A percentile compares a stretch with the other conserved stretches of the same genome.
Conservation (phyloP, 2,797 vertebrate species). For the Protonibea diacanthus region DNA sequence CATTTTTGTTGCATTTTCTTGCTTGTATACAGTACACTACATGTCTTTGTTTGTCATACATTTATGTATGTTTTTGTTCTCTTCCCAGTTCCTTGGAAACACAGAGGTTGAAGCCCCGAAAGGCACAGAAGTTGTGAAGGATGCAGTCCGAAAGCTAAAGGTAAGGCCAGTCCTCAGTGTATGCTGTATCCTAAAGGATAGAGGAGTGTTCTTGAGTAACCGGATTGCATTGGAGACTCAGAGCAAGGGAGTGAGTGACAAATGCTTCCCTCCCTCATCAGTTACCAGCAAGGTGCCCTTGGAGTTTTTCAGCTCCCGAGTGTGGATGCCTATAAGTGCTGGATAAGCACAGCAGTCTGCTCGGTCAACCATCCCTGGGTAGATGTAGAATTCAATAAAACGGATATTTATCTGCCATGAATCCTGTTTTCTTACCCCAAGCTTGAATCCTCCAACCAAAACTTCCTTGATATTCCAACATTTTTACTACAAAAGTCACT, state of each 20-base stretch:
- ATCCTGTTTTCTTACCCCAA: constrained; percentile 9
- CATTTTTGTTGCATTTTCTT: neutral
- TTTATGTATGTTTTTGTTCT: constrained; percentile 10
- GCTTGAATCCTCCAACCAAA: neutral
- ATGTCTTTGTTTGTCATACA: neutral
- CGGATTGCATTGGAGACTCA: constrained; percentile 27
- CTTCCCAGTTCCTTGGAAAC: constrained; percentile 93
- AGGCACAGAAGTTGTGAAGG: constrained; percentile 97
- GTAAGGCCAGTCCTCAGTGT: constrained; percentile 79
- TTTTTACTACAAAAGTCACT: neutral
- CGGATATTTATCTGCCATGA: constrained; percentile 24
- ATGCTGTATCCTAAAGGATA: constrained; percentile 38
- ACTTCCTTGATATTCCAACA: neutral
- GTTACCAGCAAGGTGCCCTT: constrained; percentile 72
- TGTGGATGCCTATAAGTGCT: constrained; percentile 39
- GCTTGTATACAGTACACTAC: neutral
- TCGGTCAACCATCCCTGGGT: neutral
- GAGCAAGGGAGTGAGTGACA: constrained; percentile 47
- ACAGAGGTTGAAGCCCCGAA: constrained; percentile 98
- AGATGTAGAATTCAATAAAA: constrained; percentile 34
- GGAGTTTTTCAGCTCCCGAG: constrained; percentile 39
- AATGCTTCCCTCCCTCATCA: constrained; percentile 42
- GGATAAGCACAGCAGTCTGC: constrained; percentile 34
- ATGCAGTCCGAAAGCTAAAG: constrained; percentile 98
- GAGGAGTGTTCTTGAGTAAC: constrained; percentile 19